Base-by-base conservation (phyloP, 2,888 invertebrate species). In the Drosophila stalkeri region DNA sequence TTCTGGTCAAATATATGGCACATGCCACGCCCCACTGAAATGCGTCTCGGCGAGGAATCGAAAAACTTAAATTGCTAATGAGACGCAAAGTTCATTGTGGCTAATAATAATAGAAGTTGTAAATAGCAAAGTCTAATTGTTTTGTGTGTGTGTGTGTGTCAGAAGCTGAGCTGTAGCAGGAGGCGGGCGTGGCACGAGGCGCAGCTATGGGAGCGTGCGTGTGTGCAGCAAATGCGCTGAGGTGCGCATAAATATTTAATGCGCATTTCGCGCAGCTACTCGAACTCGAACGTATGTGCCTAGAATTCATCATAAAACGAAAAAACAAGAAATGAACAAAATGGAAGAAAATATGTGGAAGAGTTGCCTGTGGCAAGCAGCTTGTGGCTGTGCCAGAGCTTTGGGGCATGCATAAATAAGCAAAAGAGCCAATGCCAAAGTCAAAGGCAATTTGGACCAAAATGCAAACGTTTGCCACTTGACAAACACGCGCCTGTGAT, bases 401-500 rank as follows among this genome's bases (percentile, higher is more conserved):
- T 35, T 44, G 66, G 62, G 80, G 62, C 90, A 84, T 84, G 86
- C 84, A 84, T 84, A 84, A 88, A 80, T 90, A 90, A 90, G 64
- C 76, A 56, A 57, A 63, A 35, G 78, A 54, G 33, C 57, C 55
- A 63, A 61, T 56, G 56, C 77, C 71, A 72, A 78, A 81, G 78
- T 75, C 89, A 86, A 77, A 80, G 86, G 86, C 89, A 85, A 90
- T 90, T 90, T 90, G 69, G 70, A 56, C 33, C 81, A 77, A 89
- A 89, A 85, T 90, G 85, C 85, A 90, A 86, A 86, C 85, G 85
- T 85, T 88, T 90, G 90, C 85, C 85, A 85, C 85, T 86, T 86
- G 85, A 86, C 85, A 86, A 86, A 86, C 90, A 86, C 85, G 89
- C 89, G 85, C 83, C 83, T 89, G 70, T 74, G 84, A 82, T 88